Base-by-base conservation (phyloP, 2,888 invertebrate species). In the Pardosa pseudoannulata region DNA sequence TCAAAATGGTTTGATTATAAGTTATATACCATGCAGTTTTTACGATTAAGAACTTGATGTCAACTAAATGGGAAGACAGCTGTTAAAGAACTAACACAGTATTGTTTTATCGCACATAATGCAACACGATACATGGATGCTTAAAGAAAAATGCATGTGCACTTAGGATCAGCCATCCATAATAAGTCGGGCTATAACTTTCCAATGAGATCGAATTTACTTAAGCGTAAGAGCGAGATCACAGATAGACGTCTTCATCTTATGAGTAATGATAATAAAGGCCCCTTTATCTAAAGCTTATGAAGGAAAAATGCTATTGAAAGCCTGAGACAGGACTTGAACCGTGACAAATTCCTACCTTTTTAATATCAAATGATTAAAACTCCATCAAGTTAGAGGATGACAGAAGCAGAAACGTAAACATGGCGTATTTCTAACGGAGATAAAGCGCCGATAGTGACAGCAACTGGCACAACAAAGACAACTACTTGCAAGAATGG, bases 371-470 rank as follows among this genome's bases (percentile, higher is more conserved):
- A 73, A 73, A 73, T 56, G 62, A 73, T 73, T 62, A 73, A 62
- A 73, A 73, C 36, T 23, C n/a, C 62, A 27, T 62, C 36, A 62
- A 56, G 31, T 13, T 65, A 65, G 31, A 2, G 7, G 6, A 65
- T 73, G 56, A 56, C 62, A 62, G 41, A 0, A 23, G 2, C 64
- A 62, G 41, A 46, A 65, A 41, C 65, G 65, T 19, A 31, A 6
- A 16, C 64, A 62, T 5, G 28, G 19, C 23, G 23, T 23, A 32
- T 23, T 27, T 56, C 13, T 27, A 31, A 29, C 19, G 36, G 62
- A 79, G 79, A 79, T 70, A 70, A 79, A 62, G 79, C 70, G 29
- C 70, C 29, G 70, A 70, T 29, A 39, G 71, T 70, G 79, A 79
- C 79, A 79, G 62, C 70, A 36, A 32, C 23, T 50, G 9, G 23